Evolutionary conservation across 2,797 vertebrate genomes (phyloP), one percentile per base, ranked within the genome.

Genomic region (Geotrypetes seraphini): DNA sequence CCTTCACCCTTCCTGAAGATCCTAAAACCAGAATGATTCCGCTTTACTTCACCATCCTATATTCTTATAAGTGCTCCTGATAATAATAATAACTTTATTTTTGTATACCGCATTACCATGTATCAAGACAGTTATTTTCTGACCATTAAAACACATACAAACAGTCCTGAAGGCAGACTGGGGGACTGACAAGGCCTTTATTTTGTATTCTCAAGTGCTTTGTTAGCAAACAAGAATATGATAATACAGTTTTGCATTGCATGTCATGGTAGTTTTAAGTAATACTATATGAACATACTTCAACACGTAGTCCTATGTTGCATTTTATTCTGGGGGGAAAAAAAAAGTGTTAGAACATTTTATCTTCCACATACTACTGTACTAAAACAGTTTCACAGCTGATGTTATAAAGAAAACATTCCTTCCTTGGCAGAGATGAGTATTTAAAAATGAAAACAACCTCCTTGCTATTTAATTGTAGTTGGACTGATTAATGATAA

Each of bases 391-490:
- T 50, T 64, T 59, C 54, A 56, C 60, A 45, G 36, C 32, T 38
- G n/a, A n/a, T n/a, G 45, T 14, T 14, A 14, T 36, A 31, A 56
- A 44, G 47, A 31, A 56, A 44, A 47, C 51, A 56, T 56, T 61
- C 32, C 46, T 64, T 58, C 60, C 64, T 64, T 64, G 63, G 63
- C 54, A 57, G 50, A 57, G 57, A 58, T 51, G 34, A 34, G 40
- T 18, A 22, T 28, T 23, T 50, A 45, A 47, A 35, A 15, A 22
- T 56, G 56, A 56, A n/a, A 4, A 53, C 26, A 5, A 27, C 19
- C 42, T 42, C 29, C 29, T 36, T 49, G 2, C 22, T 32, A 33
- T 27, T 15, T 44, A 32, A 15, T 10, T 39, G 36, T 25, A 53
- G n/a, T 49, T 14, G 29, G 43, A 38, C 25, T 45, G 51, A 30